Evolutionary conservation across 2,797 vertebrate species (phyloP).

Genomic region (Sebastes kiyomatsui): DNA sequence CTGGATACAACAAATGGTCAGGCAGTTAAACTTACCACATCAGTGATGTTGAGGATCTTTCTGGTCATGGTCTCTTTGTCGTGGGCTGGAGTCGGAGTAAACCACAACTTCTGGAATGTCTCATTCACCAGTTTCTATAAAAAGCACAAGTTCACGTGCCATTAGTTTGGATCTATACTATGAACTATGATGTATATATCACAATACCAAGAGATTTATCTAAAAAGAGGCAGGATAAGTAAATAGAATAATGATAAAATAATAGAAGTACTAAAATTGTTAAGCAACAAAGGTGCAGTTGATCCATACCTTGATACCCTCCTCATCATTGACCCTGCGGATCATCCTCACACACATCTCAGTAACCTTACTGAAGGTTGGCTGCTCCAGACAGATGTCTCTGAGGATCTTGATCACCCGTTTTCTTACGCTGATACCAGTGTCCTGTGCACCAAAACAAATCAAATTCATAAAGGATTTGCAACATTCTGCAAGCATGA

Average conservation of each 20-base stretch:
- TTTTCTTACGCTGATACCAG: conserved; percentile 97
- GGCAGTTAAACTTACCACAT: conserved; percentile 86
- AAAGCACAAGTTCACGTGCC: not conserved
- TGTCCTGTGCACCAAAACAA: conserved; percentile 85
- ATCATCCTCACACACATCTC: conserved; percentile 99
- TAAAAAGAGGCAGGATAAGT: not conserved
- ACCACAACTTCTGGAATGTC: conserved; percentile 99
- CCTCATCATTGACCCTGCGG: conserved; percentile 97
- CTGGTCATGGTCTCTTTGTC: conserved; percentile 97
- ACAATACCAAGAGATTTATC: not conserved
- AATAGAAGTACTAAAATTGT: not conserved
- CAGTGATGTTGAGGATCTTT: conserved; percentile 98
- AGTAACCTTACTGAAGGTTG: conserved; percentile 95
- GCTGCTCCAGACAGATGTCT: conserved; percentile 97
- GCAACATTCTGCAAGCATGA: not conserved
- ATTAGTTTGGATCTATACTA: not conserved
- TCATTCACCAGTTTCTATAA: conserved; percentile 97
- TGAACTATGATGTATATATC: not conserved
- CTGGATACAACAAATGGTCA: not conserved
- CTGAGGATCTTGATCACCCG: conserved; percentile 97
- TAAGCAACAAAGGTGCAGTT: not conserved
- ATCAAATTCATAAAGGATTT: not conserved
- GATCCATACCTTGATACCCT: conserved; percentile 93
- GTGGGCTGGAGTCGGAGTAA: conserved; percentile 93
- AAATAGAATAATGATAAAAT: not conserved